Base-by-base conservation (phyloP, 2,888 invertebrate species). In the Brachyptera putata region DNA sequence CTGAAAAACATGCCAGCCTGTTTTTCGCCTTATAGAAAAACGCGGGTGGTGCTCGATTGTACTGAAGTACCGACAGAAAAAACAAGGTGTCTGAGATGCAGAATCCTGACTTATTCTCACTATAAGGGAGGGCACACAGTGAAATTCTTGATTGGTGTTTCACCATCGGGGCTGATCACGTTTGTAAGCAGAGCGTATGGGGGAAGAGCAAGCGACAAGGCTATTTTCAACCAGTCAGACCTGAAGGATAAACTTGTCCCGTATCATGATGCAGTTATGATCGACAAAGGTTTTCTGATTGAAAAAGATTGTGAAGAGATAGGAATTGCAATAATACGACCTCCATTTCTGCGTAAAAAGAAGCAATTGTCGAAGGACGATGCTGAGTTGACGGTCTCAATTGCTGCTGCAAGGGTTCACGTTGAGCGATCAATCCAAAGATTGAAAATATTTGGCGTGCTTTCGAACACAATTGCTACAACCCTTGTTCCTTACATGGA, bases 231-330 rank as follows among this genome's bases (percentile, higher is more conserved):
- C 26, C 39, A 43, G 0, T 46, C 53, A 34, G 55, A 48, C 34
- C 49, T 63, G 25, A 50, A 58, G 25, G 5, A 48, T 16, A 63
- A 61, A 22, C 49, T 50, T 39, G 3, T 9, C 2, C 49, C 49
- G 2, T 5, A 3, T 3, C 1, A 14, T 7, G 65, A 67, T 58
- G 65, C 66, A n/a, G 43, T 71, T 5, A 69, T 69, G 68, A 63
- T 67, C 1, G 67, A 68, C 24, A 70, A 68, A 58, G 69, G 67
- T 7, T 70, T 70, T 61, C 58, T 65, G 3, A 65, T 70, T 25
- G 67, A 68, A 30, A 57, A 68, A 55, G 50, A 66, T 26, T 68
- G 67, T 53, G 36, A 30, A 9, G 26, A 62, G 3, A 41, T 56
- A n/a, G 22, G 49, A 2, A 53, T 66, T 1, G 30, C 48, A 13